phyloP scores from a whole-genome alignment of 2,113 vertebrate species.

The Seriola rivoliana region DNA sequence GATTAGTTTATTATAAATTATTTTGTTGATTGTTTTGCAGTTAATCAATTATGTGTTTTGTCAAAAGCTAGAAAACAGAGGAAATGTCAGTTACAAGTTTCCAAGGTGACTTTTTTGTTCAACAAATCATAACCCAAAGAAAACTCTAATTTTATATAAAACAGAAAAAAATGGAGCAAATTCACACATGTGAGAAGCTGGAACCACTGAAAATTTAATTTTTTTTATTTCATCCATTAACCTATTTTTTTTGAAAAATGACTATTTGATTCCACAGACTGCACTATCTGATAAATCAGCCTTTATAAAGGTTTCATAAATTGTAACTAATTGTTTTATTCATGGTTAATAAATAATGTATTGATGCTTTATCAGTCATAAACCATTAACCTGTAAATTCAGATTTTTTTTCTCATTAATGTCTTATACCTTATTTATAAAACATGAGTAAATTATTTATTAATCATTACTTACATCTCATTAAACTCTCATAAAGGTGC shows the following conservation, averaged over 20 bases:
- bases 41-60: background rate
- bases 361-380: background rate
- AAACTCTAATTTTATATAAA: too few relatives aligned
- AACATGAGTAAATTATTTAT: background rate
- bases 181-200: background rate
- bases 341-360: background rate
- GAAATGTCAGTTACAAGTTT: background rate
- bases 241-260: background rate
- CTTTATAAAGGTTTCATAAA: too few relatives aligned
- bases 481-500: background rate
- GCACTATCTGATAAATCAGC: too few relatives aligned
- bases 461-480: background rate
- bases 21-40: background rate
- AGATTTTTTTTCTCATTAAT: background rate
- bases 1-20: background rate
- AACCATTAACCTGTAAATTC: background rate
- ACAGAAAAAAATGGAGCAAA: too few relatives aligned
- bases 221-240: background rate
- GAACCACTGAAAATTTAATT: background rate
- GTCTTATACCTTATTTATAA: background rate
- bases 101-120: background rate
- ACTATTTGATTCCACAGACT: background rate
- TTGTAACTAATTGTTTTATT: background rate
- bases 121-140: too few relatives aligned
- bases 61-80: background rate